phyloP scores from a whole-genome alignment of 1,140 invertebrate species.

The Cydia splendana region DNA sequence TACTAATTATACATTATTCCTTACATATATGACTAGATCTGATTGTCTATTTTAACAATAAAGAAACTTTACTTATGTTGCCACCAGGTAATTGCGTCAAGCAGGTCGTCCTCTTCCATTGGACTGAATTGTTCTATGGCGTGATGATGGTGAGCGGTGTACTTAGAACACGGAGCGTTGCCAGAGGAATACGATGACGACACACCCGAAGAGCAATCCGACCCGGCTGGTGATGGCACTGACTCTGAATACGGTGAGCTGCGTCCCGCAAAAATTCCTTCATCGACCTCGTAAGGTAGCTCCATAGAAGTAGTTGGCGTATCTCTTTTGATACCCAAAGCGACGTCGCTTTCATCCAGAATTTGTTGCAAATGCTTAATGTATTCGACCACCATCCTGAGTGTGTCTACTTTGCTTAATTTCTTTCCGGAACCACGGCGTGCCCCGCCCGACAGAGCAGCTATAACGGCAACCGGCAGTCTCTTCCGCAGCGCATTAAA shows the following conservation, averaged over 20 bases:
- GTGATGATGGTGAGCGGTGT: constrained; percentile 52
- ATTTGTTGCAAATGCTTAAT: constrained; percentile 92
- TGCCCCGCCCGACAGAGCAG: constrained; percentile 84
- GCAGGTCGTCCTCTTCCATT: constrained; percentile 87
- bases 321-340: constrained; percentile 46
- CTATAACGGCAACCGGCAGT: constrained; percentile 88
- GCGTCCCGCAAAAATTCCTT: constrained; percentile 68
- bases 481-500: constrained; percentile 93
- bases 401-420: constrained; percentile 96
- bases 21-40: constrained; percentile 42
- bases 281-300: constrained; percentile 56
- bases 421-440: constrained; percentile 90
- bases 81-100: constrained; percentile 91
- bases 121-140: constrained; percentile 80
- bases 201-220: constrained; percentile 83
- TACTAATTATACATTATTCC: constrained; percentile 7
- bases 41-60: constrained; percentile 36
- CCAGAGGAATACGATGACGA: constrained; percentile 74
- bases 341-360: constrained; percentile 84
- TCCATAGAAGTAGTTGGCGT: constrained; percentile 41
- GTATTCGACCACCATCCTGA: constrained; percentile 96
- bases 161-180: constrained; percentile 43
- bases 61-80: constrained; percentile 77
- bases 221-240: constrained; percentile 85
- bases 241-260: constrained; percentile 82